These are phyloP conservation scores for Limanda limanda DNA, from an alignment of 2,113 vertebrate species.

Conservation along the genomic window DNA sequence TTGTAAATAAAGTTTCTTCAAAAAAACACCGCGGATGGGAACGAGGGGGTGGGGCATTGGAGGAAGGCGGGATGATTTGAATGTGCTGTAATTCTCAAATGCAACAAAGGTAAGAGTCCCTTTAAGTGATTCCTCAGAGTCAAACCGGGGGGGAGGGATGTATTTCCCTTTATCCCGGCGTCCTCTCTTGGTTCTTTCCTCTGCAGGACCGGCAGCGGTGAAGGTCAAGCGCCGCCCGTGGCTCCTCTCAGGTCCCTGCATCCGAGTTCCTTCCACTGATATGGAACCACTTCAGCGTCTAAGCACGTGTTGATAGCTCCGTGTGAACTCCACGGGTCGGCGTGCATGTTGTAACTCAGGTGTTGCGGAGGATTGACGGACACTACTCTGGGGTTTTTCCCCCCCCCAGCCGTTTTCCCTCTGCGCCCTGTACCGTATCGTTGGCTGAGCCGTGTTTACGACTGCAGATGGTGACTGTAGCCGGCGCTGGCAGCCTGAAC, in stretches of 20 bases:
- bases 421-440: slow-evolving; percentile 13
- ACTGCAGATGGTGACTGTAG: slow-evolving; percentile 58
- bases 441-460: slow-evolving; percentile 51
- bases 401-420: background rate
- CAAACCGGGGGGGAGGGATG: background rate
- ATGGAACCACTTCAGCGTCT: slow-evolving; percentile 54
- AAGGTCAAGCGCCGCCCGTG: slow-evolving; percentile 53
- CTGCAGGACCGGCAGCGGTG: background rate
- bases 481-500: slow-evolving; percentile 32
- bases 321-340: slow-evolving; percentile 38
- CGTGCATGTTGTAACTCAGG: slow-evolving; percentile 31
- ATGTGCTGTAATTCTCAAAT: too few relatives aligned
- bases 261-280: slow-evolving; percentile 27
- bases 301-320: slow-evolving; percentile 50
- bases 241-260: slow-evolving; percentile 42
- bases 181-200: background rate
- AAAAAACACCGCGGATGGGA: too few relatives aligned
- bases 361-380: slow-evolving; percentile 30
- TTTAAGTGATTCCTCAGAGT: slow-evolving; percentile 7
- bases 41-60: too few relatives aligned
- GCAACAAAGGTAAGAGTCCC: too few relatives aligned
- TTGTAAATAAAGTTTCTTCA: too few relatives aligned
- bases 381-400: background rate
- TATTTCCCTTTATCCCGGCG: background rate
- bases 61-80: too few relatives aligned